These are phyloP conservation scores for Phocoena phocoena DNA, from an alignment of 2,113 vertebrate genomes.

Conservation along the genomic window DNA sequence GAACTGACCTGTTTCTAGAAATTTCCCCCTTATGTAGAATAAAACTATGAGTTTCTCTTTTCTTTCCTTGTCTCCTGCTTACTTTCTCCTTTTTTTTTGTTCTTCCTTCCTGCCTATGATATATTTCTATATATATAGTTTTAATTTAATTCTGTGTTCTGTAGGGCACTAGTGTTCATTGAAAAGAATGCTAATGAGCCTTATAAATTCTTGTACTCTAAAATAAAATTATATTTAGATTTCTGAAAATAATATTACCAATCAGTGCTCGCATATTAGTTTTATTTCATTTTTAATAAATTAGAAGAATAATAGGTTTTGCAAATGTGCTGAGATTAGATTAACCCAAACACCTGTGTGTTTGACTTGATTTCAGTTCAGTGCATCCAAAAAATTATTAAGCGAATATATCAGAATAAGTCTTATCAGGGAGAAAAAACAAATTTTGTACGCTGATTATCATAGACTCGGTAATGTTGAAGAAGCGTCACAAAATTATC, in stretches of 20 bases:
- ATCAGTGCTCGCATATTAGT: background rate
- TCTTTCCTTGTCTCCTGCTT: background rate
- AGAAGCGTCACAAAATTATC: conserved; percentile 50
- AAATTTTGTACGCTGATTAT: conserved; percentile 45
- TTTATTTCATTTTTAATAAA: conserved; percentile 67
- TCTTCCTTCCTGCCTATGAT: background rate
- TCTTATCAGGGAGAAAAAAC: background rate
- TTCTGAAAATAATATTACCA: conserved; percentile 31
- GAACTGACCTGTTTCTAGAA: background rate
- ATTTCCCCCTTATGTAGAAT: conserved; percentile 13
- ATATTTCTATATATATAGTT: background rate
- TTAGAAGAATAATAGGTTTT: conserved; percentile 60
- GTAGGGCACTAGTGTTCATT: background rate
- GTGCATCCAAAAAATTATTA: conserved; percentile 67
- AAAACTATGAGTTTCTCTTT: background rate
- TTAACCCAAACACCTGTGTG: conserved; percentile 68
- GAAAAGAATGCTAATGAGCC: background rate
- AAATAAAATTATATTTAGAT: conserved; percentile 51
- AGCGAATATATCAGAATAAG: conserved; percentile 54
- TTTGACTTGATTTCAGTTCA: conserved; percentile 71
- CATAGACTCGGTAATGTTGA: background rate
- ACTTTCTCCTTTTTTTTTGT: background rate
- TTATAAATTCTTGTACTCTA: conserved; percentile 11
- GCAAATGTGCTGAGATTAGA: conserved; percentile 59
- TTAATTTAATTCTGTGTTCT: conserved; percentile 31